Evolutionary conservation across 2,113 vertebrate genomes (phyloP).

Genomic region (Mohoua ochrocephala): DNA sequence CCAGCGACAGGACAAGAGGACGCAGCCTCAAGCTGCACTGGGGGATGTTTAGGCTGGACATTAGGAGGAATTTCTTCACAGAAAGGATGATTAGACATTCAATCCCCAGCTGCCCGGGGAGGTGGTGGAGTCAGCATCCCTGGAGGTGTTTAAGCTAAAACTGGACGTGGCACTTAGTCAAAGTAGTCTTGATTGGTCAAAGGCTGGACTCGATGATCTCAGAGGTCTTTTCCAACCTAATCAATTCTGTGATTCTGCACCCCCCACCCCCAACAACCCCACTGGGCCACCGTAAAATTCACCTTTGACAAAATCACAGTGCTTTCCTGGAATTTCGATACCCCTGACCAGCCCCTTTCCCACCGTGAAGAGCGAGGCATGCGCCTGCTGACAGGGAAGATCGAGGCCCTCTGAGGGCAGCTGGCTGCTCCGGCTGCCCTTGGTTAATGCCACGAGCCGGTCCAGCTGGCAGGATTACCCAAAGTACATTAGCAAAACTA

Average conservation of each 20-base stretch:
- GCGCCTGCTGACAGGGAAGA: neutral
- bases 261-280: accelerated
- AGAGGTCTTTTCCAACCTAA: neutral
- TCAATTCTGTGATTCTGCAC: neutral
- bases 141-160: neutral
- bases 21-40: no score
- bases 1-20: neutral
- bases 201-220: neutral
- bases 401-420: accelerated
- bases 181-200: neutral
- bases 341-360: accelerated
- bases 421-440: no score
- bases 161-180: neutral
- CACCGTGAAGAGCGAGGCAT: accelerated
- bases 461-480: neutral
- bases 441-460: accelerated
- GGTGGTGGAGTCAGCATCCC: neutral
- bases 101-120: neutral
- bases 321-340: neutral
- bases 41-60: neutral
- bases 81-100: neutral
- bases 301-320: neutral
- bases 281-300: accelerated
- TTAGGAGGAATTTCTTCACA: neutral
- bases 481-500: neutral